phyloP scores from a whole-genome alignment of 2,113 vertebrate genomes.

The Eulemur rufifrons region DNA sequence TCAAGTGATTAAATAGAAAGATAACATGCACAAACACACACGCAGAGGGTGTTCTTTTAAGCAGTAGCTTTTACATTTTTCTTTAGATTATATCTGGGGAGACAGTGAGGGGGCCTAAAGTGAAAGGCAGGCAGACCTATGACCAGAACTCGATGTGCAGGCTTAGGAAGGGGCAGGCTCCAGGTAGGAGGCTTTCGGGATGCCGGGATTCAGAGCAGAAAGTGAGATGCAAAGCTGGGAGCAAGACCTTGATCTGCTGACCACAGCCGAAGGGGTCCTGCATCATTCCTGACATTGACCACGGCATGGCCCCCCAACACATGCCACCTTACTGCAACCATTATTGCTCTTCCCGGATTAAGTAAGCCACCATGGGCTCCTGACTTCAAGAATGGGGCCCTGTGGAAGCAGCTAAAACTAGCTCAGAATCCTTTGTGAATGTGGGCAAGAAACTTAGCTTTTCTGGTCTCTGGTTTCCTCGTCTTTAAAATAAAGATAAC shows the following conservation, averaged over 20 bases:
- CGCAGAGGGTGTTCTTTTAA: background rate
- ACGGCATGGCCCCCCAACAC: too few relatives aligned
- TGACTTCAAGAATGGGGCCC: background rate
- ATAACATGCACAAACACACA: background rate
- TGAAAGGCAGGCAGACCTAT: background rate
- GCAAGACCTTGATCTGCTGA: background rate
- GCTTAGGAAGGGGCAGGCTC: background rate
- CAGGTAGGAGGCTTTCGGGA: background rate
- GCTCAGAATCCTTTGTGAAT: conserved; percentile 64
- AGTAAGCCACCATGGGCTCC: background rate
- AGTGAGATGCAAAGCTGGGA: background rate
- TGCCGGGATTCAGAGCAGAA: background rate
- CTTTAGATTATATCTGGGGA: background rate
- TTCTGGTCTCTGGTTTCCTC: conserved; percentile 72
- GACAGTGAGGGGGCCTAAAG: background rate
- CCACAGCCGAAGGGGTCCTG: background rate
- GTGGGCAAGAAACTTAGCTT: conserved; percentile 51
- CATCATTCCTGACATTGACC: background rate
- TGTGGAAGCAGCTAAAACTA: background rate
- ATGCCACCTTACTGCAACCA: too few relatives aligned
- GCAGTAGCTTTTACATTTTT: background rate
- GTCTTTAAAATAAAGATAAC: conserved; percentile 70
- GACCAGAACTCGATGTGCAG: background rate
- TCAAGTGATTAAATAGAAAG: background rate
- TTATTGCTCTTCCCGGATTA: background rate